Conservation (phyloP, 37 sponge, comb jelly and placozoan genomes). For the Beroe ovata region DNA sequence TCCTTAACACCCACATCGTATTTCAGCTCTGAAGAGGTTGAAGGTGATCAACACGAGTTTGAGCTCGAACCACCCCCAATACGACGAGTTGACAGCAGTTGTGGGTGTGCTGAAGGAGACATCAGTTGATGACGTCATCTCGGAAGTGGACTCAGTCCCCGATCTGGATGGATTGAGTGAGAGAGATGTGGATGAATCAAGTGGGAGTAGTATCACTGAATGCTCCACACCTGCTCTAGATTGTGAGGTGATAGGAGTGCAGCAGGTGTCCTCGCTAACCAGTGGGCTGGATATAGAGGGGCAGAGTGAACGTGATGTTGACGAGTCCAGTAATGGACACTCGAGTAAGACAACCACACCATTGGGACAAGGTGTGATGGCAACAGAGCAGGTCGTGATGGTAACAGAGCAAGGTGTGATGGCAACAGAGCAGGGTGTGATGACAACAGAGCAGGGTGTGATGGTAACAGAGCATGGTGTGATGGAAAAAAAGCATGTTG, state of each 20-base stretch:
- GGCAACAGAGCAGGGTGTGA: neutral
- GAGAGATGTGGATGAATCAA: slow-evolving; percentile 1
- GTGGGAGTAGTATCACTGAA: neutral
- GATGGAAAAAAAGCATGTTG: neutral
- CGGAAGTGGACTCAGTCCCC: neutral
- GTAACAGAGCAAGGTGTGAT: neutral
- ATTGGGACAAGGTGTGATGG: neutral
- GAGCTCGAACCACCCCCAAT: neutral
- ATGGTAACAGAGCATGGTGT: neutral
- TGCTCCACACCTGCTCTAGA: neutral
- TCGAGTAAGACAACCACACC: too few species aligned
- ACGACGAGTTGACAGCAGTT: neutral
- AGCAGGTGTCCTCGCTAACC: neutral
- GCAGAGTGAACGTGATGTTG: neutral
- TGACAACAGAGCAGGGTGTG: neutral
- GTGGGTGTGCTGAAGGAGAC: neutral
- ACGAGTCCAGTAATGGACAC: neutral
- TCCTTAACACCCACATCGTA: too few species aligned
- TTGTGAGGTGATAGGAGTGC: neutral
- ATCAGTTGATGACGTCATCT: slow-evolving; percentile 24
- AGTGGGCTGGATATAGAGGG: neutral
- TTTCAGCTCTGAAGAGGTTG: neutral
- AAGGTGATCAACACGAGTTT: neutral
- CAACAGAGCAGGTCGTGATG: neutral
- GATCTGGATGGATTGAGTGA: slow-evolving; percentile 8